Percentiles rank a stretch among this genome's conserved stretches.
Evolutionary conservation across 2,113 vertebrate species (phyloP).

Genomic region (Brachyhypopomus gauderio): DNA sequence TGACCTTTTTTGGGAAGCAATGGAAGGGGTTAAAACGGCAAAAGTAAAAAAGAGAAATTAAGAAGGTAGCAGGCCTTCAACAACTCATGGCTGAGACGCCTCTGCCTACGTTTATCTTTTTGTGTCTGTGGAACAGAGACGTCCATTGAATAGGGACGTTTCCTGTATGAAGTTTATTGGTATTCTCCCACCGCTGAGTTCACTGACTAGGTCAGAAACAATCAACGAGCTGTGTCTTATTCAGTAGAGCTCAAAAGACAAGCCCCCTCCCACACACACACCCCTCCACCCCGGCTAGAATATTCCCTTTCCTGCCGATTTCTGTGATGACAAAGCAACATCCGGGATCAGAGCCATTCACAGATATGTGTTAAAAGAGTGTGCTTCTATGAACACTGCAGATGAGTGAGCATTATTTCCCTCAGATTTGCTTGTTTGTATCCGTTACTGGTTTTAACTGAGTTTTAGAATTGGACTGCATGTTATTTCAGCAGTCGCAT

Average conservation of each 20-base stretch:
- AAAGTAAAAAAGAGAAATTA: not conserved
- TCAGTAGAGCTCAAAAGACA: conserved; percentile 38
- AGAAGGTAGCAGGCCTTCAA: not conserved
- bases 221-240: conserved; percentile 43
- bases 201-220: conserved; percentile 54
- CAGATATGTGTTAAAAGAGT: not conserved
- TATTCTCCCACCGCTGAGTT: conserved; percentile 68
- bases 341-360: not conserved
- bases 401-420: not conserved
- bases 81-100: conserved; percentile 42
- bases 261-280: too few species aligned
- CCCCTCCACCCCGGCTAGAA: not conserved
- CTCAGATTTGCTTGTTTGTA: not conserved
- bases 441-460: too few species aligned
- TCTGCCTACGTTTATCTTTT: conserved; percentile 51
- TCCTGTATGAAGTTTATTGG: conserved; percentile 64
- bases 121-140: conserved; percentile 53
- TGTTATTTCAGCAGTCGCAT: too few species aligned
- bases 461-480: too few species aligned
- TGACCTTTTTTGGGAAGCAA: conserved; percentile 24
- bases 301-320: conserved; percentile 18
- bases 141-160: conserved; percentile 58
- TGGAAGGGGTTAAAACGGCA: not conserved
- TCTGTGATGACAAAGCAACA: not conserved
- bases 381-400: not conserved